A percentile compares a stretch with the other conserved stretches of the same genome.
Evolutionary conservation across 92 coral and sea anemone genomes (phyloP).

Genomic region (Paragorgia papillata): DNA sequence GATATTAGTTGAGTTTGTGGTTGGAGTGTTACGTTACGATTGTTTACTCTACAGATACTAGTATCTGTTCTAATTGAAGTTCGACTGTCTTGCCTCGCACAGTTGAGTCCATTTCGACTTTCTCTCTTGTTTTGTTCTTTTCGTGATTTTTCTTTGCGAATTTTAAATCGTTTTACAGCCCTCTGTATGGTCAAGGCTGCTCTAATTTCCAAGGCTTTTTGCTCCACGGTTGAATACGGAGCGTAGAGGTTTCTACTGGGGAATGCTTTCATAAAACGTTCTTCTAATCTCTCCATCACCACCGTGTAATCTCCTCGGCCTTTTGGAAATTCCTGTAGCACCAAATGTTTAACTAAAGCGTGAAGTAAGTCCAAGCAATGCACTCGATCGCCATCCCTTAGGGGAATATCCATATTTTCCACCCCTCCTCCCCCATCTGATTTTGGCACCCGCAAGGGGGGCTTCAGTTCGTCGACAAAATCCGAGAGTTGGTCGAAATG

Average conservation of each 20-base stretch:
- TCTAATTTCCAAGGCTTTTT: constrained; percentile 56
- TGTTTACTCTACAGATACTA: neutral
- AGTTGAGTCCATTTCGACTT: neutral
- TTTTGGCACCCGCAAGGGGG: constrained; percentile 74
- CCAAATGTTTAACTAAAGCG: constrained; percentile 79
- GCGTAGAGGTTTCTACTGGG: constrained; percentile 71
- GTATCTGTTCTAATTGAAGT: neutral
- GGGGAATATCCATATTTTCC: constrained; percentile 76
- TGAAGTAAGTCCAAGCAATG: constrained; percentile 93
- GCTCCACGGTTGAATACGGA: constrained; percentile 71
- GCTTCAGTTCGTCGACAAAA: constrained; percentile 81
- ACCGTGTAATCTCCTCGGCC: constrained; percentile 79
- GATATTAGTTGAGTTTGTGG: neutral
- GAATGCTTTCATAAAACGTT: constrained; percentile 80
- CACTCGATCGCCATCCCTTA: constrained; percentile 71
- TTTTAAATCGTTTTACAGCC: constrained; percentile 61
- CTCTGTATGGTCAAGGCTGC: constrained; percentile 79
- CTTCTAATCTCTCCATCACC: constrained; percentile 85
- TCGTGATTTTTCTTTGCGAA: neutral
- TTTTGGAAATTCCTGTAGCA: constrained; percentile 38
- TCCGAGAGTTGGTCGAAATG: constrained; percentile 76
- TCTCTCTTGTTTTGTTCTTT: neutral
- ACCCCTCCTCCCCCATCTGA: constrained; percentile 93
- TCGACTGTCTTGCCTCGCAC: neutral
- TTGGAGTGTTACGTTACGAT: neutral